Evolutionary conservation across 2,888 invertebrate genomes (phyloP), one percentile per base, ranked within the genome.

Genomic region (Dasypogon diadema): DNA sequence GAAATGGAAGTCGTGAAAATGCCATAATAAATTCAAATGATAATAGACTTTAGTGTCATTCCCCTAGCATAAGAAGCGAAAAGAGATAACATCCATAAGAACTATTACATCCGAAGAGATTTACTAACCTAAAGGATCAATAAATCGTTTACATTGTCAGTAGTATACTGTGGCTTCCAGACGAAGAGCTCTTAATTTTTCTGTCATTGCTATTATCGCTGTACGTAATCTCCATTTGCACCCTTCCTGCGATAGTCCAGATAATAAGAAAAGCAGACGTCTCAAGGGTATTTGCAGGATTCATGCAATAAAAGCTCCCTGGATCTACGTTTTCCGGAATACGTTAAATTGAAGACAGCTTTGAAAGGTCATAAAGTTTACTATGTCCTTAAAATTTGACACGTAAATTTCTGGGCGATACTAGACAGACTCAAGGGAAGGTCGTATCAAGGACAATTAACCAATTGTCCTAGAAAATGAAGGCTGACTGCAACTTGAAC

Each of bases 381-480:
- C 34, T 60, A 37, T 37, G 60, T 34, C 60, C 60, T 60, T 37
- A 10, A 60, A 60, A 34, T 60, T 34, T 37, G 22, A 60, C 34
- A 26, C 60, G 26, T 60, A 60, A 60, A 60, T 18, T 42, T 37
- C 60, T 37, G 34, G 14, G 37, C 37, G 37, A 26, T 37, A 21
- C 21, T 12, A 58, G 58, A 58, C 58, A 34, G 30, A 14, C 30
- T 58, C 30, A 37, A 60, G 37, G n/a, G 60, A 42, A 42, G 37
- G 22, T 37, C 37, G 34, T 26, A 60, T 68, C 65, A 46, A 68
- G 65, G 65, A 48, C 65, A 46, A 68, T 48, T 68, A 48, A 68
- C 48, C 24, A 68, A 46, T 68, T 68, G 65, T 68, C 65, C 65
- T 68, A 48, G 65, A 68, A 48, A 26, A 68, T 48, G 65, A 68